These are phyloP conservation scores for Takifugu bimaculatus DNA, from an alignment of 2,113 vertebrate genomes.

Conservation along the genomic window DNA sequence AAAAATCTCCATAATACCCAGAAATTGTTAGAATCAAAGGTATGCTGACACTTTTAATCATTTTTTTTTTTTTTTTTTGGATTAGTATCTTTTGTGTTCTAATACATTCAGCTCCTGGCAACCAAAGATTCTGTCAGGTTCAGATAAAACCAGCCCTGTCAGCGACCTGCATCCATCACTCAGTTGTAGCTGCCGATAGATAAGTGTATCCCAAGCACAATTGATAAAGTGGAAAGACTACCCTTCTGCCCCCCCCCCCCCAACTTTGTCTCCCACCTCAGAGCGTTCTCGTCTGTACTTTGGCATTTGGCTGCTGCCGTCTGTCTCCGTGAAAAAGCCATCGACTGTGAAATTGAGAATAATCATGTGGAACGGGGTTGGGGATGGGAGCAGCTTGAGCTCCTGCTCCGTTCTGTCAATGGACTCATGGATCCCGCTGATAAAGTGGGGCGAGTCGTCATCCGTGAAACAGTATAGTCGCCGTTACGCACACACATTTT, in stretches of 20 bases:
- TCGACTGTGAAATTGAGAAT: conserved; percentile 78
- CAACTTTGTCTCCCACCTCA: conserved; percentile 43
- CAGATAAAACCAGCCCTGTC: background rate
- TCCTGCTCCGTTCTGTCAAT: conserved; percentile 50
- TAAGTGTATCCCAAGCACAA: conserved; percentile 21
- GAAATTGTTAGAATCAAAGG: too few species aligned
- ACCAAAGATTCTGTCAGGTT: background rate
- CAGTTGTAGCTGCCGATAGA: background rate
- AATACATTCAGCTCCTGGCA: background rate
- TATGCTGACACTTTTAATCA: too few species aligned
- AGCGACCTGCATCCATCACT: background rate
- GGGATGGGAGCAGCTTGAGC: conserved; percentile 65
- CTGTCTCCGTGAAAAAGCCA: conserved; percentile 69
- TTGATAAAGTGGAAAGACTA: conserved; percentile 42
- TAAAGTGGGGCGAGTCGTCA: conserved; percentile 51
- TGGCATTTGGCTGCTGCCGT: conserved; percentile 60
- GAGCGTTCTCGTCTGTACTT: conserved; percentile 49
- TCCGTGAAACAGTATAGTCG: too few species aligned
- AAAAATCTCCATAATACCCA: too few species aligned
- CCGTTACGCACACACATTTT: too few species aligned
- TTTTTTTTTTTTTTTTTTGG: too few species aligned
- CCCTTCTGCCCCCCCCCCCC: conserved; percentile 6
- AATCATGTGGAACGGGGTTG: conserved; percentile 75
- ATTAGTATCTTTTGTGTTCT: background rate
- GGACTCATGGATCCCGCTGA: conserved; percentile 54